phyloP scores from a whole-genome alignment of 2,113 vertebrate genomes.

The Hyperoodon ampullatus region DNA sequence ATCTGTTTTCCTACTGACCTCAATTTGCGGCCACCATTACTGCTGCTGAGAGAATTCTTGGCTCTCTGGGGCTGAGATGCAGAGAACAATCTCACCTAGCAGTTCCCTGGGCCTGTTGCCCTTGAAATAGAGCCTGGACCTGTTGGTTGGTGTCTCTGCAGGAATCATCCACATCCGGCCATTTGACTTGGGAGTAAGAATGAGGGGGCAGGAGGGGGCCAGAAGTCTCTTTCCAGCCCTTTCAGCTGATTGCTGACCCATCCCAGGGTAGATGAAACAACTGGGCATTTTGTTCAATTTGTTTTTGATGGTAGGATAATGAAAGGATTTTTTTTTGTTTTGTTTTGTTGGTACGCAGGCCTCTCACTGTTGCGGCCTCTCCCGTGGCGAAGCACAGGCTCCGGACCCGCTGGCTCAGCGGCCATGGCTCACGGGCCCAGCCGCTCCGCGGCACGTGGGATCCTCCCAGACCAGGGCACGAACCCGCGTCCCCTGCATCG shows the following conservation, averaged over 20 bases:
- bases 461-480: too few species aligned
- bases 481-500: too few species aligned
- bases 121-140: background rate
- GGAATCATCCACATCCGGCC: background rate
- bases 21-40: background rate
- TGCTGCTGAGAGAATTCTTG: background rate
- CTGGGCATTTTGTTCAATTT: background rate
- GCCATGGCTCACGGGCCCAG: too few species aligned
- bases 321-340: background rate
- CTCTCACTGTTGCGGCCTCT: too few species aligned
- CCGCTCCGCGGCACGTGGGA: too few species aligned
- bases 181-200: background rate
- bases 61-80: background rate
- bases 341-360: too few species aligned
- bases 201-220: background rate
- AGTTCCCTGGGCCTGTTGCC: background rate
- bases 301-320: background rate
- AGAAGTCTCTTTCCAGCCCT: background rate
- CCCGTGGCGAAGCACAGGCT: too few species aligned
- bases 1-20: slow-evolving; percentile 76
- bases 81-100: accelerated
- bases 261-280: background rate
- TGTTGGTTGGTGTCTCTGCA: background rate
- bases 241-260: background rate
- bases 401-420: too few species aligned